Evolutionary conservation across 2,797 vertebrate species (phyloP).

Genomic region (Oceanodroma leucorhoa): DNA sequence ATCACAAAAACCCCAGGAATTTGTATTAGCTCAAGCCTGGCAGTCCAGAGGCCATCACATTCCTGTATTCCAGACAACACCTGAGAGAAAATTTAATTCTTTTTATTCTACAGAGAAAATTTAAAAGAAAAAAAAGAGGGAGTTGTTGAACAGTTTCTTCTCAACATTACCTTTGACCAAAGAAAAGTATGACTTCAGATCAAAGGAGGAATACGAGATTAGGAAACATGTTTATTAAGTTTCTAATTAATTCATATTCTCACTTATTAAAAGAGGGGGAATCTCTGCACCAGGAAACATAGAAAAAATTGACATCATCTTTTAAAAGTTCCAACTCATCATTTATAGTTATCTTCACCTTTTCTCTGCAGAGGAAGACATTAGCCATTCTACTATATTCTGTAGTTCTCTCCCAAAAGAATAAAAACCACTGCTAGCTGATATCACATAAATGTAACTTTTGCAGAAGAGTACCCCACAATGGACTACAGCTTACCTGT

Average conservation of each 20-base stretch:
- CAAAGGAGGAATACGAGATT: not conserved
- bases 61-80: not conserved
- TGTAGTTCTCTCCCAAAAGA: not conserved
- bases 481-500: not conserved
- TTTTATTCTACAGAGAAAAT: not conserved
- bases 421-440: not conserved
- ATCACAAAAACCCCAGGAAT: not conserved
- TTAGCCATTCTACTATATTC: not conserved
- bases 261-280: not conserved
- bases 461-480: not conserved
- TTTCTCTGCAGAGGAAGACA: not conserved
- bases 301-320: not conserved
- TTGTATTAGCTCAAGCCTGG: not conserved
- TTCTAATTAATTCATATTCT: not conserved
- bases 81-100: not conserved
- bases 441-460: not conserved
- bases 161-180: not conserved
- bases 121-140: accelerated
- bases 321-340: not conserved
- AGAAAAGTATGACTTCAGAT: not conserved
- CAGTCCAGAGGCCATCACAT: not conserved
- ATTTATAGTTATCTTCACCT: not conserved
- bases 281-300: not conserved
- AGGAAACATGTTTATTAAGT: not conserved
- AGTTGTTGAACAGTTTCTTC: not conserved